Evolutionary conservation across 2,113 vertebrate genomes (phyloP).

Genomic region (Brachionichthys hirsutus): DNA sequence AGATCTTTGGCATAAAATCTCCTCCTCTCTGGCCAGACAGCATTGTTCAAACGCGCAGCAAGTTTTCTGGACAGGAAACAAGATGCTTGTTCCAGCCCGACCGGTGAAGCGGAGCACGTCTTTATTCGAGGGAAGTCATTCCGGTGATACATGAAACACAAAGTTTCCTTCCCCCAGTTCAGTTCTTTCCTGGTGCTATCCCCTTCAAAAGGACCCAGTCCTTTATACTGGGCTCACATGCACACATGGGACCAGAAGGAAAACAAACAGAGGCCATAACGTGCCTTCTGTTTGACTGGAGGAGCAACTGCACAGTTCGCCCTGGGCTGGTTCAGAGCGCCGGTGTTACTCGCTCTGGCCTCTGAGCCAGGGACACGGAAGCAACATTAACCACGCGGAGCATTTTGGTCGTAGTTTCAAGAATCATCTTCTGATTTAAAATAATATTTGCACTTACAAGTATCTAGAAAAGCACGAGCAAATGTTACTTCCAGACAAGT

Average conservation of each 20-base stretch:
- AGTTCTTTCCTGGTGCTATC: conserved; percentile 73
- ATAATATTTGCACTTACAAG: no score
- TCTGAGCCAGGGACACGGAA: conserved; percentile 5
- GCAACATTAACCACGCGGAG: no score
- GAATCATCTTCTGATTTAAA: no score
- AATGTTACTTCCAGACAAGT: no score
- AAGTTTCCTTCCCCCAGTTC: conserved; percentile 76
- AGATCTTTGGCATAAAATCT: conserved; percentile 60
- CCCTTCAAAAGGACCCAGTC: conserved; percentile 69
- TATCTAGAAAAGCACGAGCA: no score
- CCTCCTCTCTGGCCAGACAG: conserved; percentile 32
- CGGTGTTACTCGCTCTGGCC: conserved; percentile 7
- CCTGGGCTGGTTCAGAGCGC: not conserved
- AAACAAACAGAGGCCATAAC: conserved; percentile 75
- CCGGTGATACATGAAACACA: conserved; percentile 79
- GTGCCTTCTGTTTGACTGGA: conserved; percentile 65
- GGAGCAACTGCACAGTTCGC: conserved; percentile 35
- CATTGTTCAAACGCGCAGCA: conserved; percentile 70
- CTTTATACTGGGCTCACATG: conserved; percentile 74
- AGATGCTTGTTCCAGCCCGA: conserved; percentile 73
- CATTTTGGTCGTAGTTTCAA: no score
- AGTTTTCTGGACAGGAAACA: conserved; percentile 73
- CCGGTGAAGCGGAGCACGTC: conserved; percentile 65
- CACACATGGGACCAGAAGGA: conserved; percentile 70
- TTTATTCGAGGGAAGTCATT: conserved; percentile 82